A percentile compares a stretch with the other conserved stretches of the same genome.
Conservation (phyloP, 2,888 invertebrate genomes). For the Chrysolina haemoptera region DNA sequence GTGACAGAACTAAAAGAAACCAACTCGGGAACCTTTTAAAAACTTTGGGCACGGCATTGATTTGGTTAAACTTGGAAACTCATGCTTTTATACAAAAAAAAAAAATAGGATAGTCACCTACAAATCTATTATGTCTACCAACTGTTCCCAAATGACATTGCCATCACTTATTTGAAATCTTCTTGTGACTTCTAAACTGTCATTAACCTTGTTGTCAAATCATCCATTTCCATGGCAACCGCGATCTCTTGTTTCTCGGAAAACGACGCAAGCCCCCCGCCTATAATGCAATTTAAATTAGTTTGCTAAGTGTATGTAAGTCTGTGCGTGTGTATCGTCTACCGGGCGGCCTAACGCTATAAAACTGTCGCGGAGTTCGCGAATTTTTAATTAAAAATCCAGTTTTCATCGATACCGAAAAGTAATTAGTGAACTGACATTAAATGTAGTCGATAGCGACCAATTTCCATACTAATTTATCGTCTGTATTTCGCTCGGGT, state of each 20-base stretch:
- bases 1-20: no score
- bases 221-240: not conserved
- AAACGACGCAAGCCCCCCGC: slow-evolving; percentile 4
- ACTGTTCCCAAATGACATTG: not conserved
- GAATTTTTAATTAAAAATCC: not conserved
- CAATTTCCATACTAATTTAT: slow-evolving; percentile 14
- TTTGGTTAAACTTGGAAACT: no score
- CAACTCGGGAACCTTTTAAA: no score
- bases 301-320: slow-evolving; percentile 1
- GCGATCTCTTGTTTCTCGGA: not conserved
- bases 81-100: no score
- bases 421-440: not conserved
- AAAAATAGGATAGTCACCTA: no score
- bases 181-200: not conserved
- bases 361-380: not conserved
- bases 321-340: slow-evolving; percentile 7
- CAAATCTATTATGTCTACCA: not conserved
- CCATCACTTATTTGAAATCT: not conserved
- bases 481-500: not conserved
- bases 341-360: not conserved
- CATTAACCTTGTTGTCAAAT: not conserved
- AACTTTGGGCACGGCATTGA: no score
- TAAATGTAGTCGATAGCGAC: slow-evolving; percentile 4
- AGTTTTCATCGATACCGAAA: not conserved
- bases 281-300: slow-evolving; percentile 9